These are phyloP conservation scores for Protonibea diacanthus DNA, from an alignment of 2,797 vertebrate genomes.

Conservation along the genomic window DNA sequence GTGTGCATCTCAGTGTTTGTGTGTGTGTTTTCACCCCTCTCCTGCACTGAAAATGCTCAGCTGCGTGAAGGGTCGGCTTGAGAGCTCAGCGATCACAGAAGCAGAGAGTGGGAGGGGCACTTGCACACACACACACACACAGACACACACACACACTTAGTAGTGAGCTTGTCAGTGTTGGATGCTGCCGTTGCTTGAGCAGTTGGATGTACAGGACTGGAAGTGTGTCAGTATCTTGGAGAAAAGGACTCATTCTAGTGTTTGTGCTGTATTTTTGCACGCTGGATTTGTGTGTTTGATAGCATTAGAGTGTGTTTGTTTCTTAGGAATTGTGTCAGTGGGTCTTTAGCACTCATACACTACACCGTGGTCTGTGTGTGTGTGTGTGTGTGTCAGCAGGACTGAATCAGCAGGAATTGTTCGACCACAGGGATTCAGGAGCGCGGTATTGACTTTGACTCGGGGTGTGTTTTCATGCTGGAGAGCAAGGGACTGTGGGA, in stretches of 20 bases:
- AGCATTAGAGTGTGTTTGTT: slow-evolving; percentile 20
- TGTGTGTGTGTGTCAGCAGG: slow-evolving; percentile 35
- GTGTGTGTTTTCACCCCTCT: slow-evolving; percentile 15
- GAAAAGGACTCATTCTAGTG: slow-evolving; percentile 34
- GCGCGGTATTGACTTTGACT: slow-evolving; percentile 42
- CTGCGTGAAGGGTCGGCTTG: slow-evolving; percentile 64
- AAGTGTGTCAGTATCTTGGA: slow-evolving; percentile 37
- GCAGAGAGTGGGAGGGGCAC: slow-evolving; percentile 79
- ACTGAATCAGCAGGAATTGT: slow-evolving; percentile 64
- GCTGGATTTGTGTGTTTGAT: slow-evolving; percentile 21
- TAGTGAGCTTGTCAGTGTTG: slow-evolving; percentile 66
- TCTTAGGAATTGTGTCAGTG: slow-evolving; percentile 68
- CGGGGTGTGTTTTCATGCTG: slow-evolving; percentile 49
- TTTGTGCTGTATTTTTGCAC: slow-evolving; percentile 23
- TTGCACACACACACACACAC: slow-evolving; percentile 41
- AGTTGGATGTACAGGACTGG: slow-evolving; percentile 62
- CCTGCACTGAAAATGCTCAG: slow-evolving; percentile 25
- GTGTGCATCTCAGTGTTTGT: slow-evolving; percentile 6
- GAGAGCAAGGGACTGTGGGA: slow-evolving; percentile 9
- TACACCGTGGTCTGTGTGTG: slow-evolving; percentile 19
- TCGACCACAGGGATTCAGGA: slow-evolving; percentile 51
- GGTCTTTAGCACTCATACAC: slow-evolving; percentile 57
- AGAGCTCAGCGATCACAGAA: slow-evolving; percentile 56
- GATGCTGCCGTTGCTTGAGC: slow-evolving; percentile 65
- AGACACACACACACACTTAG: slow-evolving; percentile 48